Percentiles rank a stretch among this genome's conserved stretches.
Conservation (phyloP, 1,140 invertebrate genomes). For the Triops longicaudatus region DNA sequence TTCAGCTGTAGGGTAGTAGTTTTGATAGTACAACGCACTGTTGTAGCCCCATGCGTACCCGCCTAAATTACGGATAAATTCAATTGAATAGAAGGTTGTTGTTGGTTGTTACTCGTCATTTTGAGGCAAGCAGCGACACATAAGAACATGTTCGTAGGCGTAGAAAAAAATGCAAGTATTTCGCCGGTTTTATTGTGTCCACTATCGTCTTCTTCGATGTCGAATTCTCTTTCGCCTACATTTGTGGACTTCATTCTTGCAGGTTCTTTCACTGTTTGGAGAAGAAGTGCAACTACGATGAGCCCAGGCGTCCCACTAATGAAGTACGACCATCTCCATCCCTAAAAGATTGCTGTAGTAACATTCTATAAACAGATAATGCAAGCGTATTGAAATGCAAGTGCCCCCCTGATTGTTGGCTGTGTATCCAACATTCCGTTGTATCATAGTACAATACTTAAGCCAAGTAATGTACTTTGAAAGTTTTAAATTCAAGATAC, state of each 20-base stretch:
- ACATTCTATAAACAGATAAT: too few species aligned
- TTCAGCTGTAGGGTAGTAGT: constrained; percentile 36
- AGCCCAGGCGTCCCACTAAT: constrained; percentile 71
- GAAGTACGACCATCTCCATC: constrained; percentile 81
- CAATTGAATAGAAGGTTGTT: neutral
- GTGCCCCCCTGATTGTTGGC: too few species aligned
- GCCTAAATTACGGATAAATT: constrained; percentile 28
- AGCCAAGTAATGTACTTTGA: neutral
- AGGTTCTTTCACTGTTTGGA: constrained; percentile 68
- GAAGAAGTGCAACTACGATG: constrained; percentile 60
- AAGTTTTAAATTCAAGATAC: neutral
- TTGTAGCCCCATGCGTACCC: constrained; percentile 45
- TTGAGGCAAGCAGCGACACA: constrained; percentile 79
- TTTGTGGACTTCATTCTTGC: constrained; percentile 51
- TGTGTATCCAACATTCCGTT: too few species aligned
- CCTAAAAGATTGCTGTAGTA: constrained; percentile 45
- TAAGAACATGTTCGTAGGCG: constrained; percentile 68
- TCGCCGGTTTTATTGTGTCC: constrained; percentile 17
- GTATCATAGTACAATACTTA: too few species aligned
- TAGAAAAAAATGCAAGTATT: constrained; percentile 48
- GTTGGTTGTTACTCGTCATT: constrained; percentile 42
- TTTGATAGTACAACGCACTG: constrained; percentile 41
- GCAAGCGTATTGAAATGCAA: too few species aligned
- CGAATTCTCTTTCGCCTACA: constrained; percentile 48
- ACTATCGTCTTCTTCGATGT: neutral